Conservation (phyloP, 92 coral and sea anemone genomes). For the Porites lobata region DNA sequence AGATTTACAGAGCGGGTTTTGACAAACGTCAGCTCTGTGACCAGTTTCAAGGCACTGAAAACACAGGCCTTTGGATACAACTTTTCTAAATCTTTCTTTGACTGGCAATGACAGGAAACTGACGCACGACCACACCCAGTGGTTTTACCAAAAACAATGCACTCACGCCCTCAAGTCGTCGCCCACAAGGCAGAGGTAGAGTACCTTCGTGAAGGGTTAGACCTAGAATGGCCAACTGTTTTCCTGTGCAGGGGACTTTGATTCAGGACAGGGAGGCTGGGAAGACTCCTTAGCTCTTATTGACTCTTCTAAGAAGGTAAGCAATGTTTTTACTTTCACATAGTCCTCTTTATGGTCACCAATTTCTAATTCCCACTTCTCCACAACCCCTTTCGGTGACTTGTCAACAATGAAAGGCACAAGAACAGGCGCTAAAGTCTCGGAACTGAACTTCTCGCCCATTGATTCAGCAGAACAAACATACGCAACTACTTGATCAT, state of each 20-base stretch:
- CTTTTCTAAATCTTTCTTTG: background rate
- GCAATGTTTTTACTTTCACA: slow-evolving; percentile 13
- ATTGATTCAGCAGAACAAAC: slow-evolving; percentile 42
- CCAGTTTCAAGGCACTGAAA: slow-evolving; percentile 2
- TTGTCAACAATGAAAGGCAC: slow-evolving; percentile 41
- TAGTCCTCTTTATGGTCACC: slow-evolving; percentile 3
- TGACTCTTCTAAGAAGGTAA: background rate
- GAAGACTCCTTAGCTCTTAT: slow-evolving; percentile 1
- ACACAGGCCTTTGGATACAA: background rate
- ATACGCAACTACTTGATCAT: slow-evolving; percentile 35
- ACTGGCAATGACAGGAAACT: slow-evolving; percentile 14
- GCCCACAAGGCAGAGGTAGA: background rate
- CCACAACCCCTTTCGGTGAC: slow-evolving; percentile 14
- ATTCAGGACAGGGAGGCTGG: background rate
- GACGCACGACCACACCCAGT: slow-evolving; percentile 20
- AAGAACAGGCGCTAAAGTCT: slow-evolving; percentile 10
- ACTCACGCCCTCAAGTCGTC: background rate
- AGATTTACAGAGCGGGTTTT: background rate
- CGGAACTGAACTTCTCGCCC: slow-evolving; percentile 24
- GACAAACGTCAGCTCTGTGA: background rate
- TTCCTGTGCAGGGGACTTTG: background rate
- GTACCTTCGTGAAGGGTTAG: background rate
- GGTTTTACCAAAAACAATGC: slow-evolving; percentile 2
- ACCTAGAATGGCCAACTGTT: background rate
- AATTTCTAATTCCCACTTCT: slow-evolving; percentile 25